These are phyloP conservation scores for Scaptomyza caliginosa DNA, from an alignment of 2,888 invertebrate species.

Conservation along the genomic window DNA sequence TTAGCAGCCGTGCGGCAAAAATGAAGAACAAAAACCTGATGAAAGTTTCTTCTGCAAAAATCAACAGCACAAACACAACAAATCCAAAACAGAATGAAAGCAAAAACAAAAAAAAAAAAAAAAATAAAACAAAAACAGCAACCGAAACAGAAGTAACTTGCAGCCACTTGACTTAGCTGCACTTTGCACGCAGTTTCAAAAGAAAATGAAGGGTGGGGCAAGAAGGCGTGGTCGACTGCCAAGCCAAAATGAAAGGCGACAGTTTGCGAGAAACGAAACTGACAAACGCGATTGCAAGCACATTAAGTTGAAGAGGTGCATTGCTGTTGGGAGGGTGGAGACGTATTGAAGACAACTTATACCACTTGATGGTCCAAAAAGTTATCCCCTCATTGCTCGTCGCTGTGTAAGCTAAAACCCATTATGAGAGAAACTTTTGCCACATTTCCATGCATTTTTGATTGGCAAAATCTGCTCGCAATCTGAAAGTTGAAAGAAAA, in stretches of 20 bases:
- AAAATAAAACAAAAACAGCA: constrained; percentile 24
- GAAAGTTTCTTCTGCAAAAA: constrained; percentile 51
- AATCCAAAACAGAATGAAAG: background rate
- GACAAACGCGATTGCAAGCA: constrained; percentile 50
- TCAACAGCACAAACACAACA: constrained; percentile 19
- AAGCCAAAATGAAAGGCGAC: constrained; percentile 52
- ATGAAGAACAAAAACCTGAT: constrained; percentile 57
- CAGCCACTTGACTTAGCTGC: constrained; percentile 74
- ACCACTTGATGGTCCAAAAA: constrained; percentile 33
- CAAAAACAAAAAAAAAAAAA: background rate
- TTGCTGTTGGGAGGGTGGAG: background rate
- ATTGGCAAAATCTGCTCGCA: constrained; percentile 48
- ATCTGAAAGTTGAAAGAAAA: constrained; percentile 17
- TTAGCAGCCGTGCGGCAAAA: constrained; percentile 70
- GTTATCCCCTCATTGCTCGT: constrained; percentile 22
- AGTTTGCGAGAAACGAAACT: constrained; percentile 34
- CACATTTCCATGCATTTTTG: constrained; percentile 57
- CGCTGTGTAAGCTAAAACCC: constrained; percentile 21
- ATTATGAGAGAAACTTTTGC: constrained; percentile 32
- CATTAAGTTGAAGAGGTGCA: constrained; percentile 41
- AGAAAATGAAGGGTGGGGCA: background rate
- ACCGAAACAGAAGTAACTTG: constrained; percentile 60
- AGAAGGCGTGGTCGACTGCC: constrained; percentile 5
- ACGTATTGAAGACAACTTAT: constrained; percentile 28
- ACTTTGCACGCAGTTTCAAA: constrained; percentile 37